Percentiles rank a stretch among this genome's conserved stretches.
phyloP scores from a whole-genome alignment of 2,797 vertebrate species.

The Cuniculus paca region DNA sequence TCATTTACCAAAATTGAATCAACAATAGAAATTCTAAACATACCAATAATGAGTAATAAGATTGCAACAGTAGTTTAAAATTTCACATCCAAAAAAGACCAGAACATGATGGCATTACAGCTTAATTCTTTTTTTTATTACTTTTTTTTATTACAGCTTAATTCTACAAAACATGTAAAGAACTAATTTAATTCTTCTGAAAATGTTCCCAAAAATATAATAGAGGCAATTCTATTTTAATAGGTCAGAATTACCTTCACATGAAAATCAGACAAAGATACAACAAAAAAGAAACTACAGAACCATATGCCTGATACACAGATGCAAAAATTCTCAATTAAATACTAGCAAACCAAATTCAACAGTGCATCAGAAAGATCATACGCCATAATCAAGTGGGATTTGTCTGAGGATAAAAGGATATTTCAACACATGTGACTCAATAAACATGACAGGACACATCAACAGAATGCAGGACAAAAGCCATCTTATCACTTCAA shows the following conservation, averaged over 20 bases:
- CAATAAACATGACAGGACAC: background rate
- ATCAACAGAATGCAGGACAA: background rate
- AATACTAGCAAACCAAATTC: background rate
- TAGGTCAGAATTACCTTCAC: background rate
- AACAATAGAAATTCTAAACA: background rate
- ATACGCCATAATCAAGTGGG: too few relatives aligned
- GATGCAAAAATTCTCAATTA: background rate
- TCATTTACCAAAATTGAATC: background rate
- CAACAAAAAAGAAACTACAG: background rate
- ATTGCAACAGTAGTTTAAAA: background rate
- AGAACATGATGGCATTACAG: background rate
- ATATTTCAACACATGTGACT: too few relatives aligned
- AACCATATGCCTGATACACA: background rate
- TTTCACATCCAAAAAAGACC: background rate
- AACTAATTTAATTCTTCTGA: background rate
- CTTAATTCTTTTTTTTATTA: too few relatives aligned
- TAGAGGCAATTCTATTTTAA: background rate
- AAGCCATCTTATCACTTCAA: background rate
- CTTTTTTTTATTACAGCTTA: background rate
- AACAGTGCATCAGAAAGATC: too few relatives aligned
- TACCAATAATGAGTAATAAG: background rate
- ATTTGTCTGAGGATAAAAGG: too few relatives aligned
- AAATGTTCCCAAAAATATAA: background rate
- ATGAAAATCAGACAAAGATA: background rate
- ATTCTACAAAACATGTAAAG: background rate